A percentile compares a stretch with the other conserved stretches of the same genome.
phyloP scores from a whole-genome alignment of 2,888 invertebrate genomes.

The Elmis aenea region DNA sequence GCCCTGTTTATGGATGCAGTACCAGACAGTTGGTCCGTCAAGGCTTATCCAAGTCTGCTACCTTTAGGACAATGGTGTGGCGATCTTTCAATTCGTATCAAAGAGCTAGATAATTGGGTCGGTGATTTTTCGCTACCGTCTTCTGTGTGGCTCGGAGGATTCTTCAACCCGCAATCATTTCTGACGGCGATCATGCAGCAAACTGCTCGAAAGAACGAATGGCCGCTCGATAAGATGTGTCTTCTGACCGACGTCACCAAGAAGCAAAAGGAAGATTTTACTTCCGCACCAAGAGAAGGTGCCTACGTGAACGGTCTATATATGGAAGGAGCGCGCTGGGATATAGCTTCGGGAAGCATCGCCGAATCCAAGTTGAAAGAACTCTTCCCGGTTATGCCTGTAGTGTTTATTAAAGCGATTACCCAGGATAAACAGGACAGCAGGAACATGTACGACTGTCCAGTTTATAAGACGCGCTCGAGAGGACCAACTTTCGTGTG shows the following conservation, averaged over 20 bases:
- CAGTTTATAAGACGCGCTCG: conserved; percentile 84
- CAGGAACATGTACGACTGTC: conserved; percentile 85
- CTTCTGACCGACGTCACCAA: conserved; percentile 93
- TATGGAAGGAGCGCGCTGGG: conserved; percentile 96
- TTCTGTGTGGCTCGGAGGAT: conserved; percentile 89
- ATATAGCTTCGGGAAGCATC: conserved; percentile 69
- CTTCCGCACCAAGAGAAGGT: conserved; percentile 83
- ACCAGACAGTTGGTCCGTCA: conserved; percentile 78
- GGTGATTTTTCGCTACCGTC: conserved; percentile 82
- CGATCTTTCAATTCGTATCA: conserved; percentile 73
- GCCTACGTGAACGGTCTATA: conserved; percentile 83
- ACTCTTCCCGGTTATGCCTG: conserved; percentile 85
- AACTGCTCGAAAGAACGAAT: conserved; percentile 91
- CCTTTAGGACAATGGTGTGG: conserved; percentile 82
- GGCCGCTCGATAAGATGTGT: conserved; percentile 95
- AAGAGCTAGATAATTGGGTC: conserved; percentile 83
- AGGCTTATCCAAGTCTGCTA: conserved; percentile 84
- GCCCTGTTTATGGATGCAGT: conserved; percentile 85
- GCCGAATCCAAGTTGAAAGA: conserved; percentile 84
- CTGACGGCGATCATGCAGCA: conserved; percentile 97
- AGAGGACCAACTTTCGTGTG: conserved; percentile 92
- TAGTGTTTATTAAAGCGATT: conserved; percentile 80
- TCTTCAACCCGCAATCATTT: conserved; percentile 96
- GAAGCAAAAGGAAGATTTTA: conserved; percentile 78
- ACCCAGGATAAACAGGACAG: conserved; percentile 86